Evolutionary conservation across 2,888 invertebrate genomes (phyloP).

Genomic region (Drosophila crucigera): DNA sequence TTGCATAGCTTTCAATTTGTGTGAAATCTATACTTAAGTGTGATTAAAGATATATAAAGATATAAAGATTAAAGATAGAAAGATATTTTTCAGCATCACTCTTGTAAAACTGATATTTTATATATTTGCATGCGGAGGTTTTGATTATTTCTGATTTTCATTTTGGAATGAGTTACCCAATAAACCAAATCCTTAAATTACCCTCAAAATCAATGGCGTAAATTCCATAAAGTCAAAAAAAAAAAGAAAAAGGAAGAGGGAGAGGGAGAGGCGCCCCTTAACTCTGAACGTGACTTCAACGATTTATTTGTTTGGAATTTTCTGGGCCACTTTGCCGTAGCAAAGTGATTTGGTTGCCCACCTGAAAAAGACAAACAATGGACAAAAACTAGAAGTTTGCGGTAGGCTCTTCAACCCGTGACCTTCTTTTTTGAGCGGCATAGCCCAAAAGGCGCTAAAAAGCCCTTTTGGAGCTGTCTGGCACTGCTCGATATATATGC

Average conservation of each 20-base stretch:
- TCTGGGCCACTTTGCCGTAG: slow-evolving; percentile 64
- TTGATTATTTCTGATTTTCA: neutral
- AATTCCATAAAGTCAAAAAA: slow-evolving; percentile 11
- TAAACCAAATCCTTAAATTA: slow-evolving; percentile 46
- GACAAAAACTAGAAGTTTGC: slow-evolving; percentile 62
- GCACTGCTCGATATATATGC: neutral
- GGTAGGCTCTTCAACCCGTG: slow-evolving; percentile 66
- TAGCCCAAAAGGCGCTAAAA: slow-evolving; percentile 38
- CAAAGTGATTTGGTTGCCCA: slow-evolving; percentile 57
- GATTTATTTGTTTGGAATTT: slow-evolving; percentile 70
- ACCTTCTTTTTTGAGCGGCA: slow-evolving; percentile 59
- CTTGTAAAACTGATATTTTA: neutral
- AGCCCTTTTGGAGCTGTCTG: slow-evolving; percentile 2
- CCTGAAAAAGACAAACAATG: slow-evolving; percentile 58
- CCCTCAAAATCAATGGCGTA: slow-evolving; percentile 29
- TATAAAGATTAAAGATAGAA: no score
- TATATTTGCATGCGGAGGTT: neutral
- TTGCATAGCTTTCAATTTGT: neutral
- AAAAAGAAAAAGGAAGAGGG: neutral
- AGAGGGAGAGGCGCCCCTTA: neutral
- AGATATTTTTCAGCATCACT: neutral
- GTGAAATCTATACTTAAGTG: neutral
- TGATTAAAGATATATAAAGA: neutral
- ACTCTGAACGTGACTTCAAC: slow-evolving; percentile 29
- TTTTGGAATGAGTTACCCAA: slow-evolving; percentile 39